Evolutionary conservation across 1,140 invertebrate species (phyloP).

Genomic region (Eubasilissa regina): DNA sequence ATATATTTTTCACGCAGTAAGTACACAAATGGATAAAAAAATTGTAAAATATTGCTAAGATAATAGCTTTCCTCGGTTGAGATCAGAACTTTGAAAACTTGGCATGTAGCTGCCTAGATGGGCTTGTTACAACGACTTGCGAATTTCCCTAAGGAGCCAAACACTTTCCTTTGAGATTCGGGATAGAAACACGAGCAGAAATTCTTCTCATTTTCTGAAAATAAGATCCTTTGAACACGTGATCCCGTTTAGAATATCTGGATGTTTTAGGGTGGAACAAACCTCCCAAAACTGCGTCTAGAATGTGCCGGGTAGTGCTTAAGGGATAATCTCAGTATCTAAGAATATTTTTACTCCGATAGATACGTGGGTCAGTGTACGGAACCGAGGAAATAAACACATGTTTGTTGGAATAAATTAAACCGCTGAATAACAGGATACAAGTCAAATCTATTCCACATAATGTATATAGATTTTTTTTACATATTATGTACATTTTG

Average conservation of each 20-base stretch:
- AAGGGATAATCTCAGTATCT: too few relatives aligned
- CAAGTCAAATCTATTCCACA: too few relatives aligned
- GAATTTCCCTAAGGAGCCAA: conserved; percentile 32
- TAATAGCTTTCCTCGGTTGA: not conserved
- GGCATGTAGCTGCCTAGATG: conserved; percentile 4
- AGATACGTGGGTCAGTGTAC: too few relatives aligned
- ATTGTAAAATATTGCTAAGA: not conserved
- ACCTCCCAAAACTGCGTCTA: not conserved
- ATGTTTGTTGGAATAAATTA: too few relatives aligned
- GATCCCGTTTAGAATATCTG: conserved; percentile 7
- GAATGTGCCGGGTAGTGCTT: not conserved
- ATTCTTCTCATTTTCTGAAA: conserved; percentile 37
- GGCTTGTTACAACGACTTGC: conserved; percentile 9
- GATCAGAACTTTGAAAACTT: conserved; percentile 9
- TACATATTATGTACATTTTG: too few relatives aligned
- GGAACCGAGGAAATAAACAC: too few relatives aligned
- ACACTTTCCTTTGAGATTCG: conserved; percentile 26
- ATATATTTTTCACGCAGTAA: too few relatives aligned
- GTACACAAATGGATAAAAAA: not conserved
- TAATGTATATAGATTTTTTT: too few relatives aligned
- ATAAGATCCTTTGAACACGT: conserved; percentile 29
- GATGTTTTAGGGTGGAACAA: not conserved
- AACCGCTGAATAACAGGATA: too few relatives aligned
- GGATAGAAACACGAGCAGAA: conserved; percentile 8
- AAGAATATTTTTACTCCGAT: too few relatives aligned